Base-by-base conservation (phyloP, 2,888 invertebrate species). In the Stenichneumon culpator region DNA sequence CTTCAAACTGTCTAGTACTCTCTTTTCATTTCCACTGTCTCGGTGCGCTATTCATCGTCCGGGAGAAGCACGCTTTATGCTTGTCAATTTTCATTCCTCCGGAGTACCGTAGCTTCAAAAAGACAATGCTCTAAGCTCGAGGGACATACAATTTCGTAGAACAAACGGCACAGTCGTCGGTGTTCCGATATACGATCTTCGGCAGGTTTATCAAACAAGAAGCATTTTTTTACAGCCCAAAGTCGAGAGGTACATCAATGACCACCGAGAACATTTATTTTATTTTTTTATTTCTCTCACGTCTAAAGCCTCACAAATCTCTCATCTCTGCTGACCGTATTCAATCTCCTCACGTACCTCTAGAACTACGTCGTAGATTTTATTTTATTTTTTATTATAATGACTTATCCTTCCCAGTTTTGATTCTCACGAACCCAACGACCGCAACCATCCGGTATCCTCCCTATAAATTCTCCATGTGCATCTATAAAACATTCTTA, bases 51-150 rank as follows among this genome's bases (percentile, higher is more conserved):
- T 50, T 79, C 32, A 63, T 50, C 63, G 63, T 50, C 63, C 63
- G 50, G 39, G 50, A 63, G 70, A 63, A 63, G 60, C 36, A 47
- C 75, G 63, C 69, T 75, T 82, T 77, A 50, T 44, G 39, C 52
- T 50, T 65, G 69, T 70, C 82, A 77, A 82, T 75, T 75, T 82
- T 82, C 70, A 69, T 75, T 73, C 60, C 68, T 68, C 67, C 44
- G 16, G 44, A 36, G 81, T 68, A 81, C 16, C 50, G 22, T 5
- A 25, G 57, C 25, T 57, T 57, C 25, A 3, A 25, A 5, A 25
- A 60, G 54, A 28, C 68, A 44, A 70, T 4, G 68, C 22, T 47
- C 11, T 11, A 25, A 47, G 22, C 54, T 57, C 25, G 25, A 25
- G 54, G 11, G 25, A 25, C 11, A 57, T 11, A 57, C 54, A 25